Percentiles rank a stretch among this genome's conserved stretches.
Evolutionary conservation across 64 coral and sea anemone genomes (phyloP).

Genomic region (Montipora efflorescens): DNA sequence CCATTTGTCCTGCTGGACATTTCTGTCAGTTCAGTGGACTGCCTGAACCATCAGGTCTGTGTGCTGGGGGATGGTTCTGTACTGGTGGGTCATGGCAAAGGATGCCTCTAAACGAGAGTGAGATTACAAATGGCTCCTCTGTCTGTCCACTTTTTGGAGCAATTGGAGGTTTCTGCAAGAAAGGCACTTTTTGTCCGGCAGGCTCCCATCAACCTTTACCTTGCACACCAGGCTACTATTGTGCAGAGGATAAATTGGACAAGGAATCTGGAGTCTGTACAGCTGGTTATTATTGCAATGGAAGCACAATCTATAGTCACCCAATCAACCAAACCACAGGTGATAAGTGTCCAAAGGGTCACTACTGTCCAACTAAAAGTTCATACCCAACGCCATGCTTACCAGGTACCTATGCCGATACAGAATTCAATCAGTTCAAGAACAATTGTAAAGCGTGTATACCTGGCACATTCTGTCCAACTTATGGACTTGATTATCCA

Average conservation of each 20-base stretch:
- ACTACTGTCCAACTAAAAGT: constrained; percentile 86
- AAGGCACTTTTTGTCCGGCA: constrained; percentile 89
- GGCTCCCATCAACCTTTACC: constrained; percentile 87
- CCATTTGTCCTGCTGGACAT: constrained; percentile 88
- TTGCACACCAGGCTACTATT: constrained; percentile 94
- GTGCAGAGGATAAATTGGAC: constrained; percentile 84
- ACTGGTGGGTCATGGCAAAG: constrained; percentile 97
- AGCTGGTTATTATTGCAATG: constrained; percentile 97
- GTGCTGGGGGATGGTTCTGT: constrained; percentile 92
- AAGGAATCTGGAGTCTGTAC: constrained; percentile 85
- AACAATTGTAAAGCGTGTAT: constrained; percentile 95
- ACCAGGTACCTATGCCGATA: constrained; percentile 94
- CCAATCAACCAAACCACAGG: constrained; percentile 88
- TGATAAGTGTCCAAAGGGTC: constrained; percentile 86
- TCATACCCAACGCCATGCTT: constrained; percentile 82
- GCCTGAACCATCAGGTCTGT: constrained; percentile 76
- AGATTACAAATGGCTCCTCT: constrained; percentile 84
- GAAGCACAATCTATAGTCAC: constrained; percentile 81
- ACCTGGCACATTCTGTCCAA: constrained; percentile 89
- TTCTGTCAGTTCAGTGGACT: constrained; percentile 83
- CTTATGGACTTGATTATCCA: constrained; percentile 81
- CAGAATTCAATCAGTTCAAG: constrained; percentile 89
- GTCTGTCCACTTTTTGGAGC: constrained; percentile 93
- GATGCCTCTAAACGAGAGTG: constrained; percentile 67
- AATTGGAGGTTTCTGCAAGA: constrained; percentile 96